Evolutionary conservation across 2,888 invertebrate genomes (phyloP), one percentile per base, ranked within the genome.

Genomic region (Caradrina kadenii): DNA sequence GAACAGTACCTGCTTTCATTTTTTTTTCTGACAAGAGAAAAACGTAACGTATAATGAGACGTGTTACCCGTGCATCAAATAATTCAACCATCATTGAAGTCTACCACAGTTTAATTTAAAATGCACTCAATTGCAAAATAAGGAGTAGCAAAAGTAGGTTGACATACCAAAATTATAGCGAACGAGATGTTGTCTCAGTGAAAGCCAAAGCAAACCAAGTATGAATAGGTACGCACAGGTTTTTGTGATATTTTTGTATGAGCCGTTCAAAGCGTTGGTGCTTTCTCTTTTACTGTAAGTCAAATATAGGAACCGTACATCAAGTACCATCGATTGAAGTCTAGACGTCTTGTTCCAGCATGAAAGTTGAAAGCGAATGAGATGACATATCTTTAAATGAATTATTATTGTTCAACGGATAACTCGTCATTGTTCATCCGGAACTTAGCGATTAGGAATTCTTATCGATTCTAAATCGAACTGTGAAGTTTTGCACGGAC

Each of bases 241-340:
- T 66, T 72, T 82, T 70, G 68, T 67, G 65, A 68, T 71, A 55
- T 72, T 81, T 81, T 77, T 22, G 54, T 69, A 70, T 59, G 62
- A 56, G 64, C 61, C 13, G 55, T 49, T 56, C 54, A 73, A 67
- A 58, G 49, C 48, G 39, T 15, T 45, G 22, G 35, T 49, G 55
- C 83, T 82, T 82, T 82, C 83, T 68, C 82, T 83, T 82, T 75
- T 58, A 53, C 68, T 73, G 48, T 60, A 54, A 61, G n/a, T 49
- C 35, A 63, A 59, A 65, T 63, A 67, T 60, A 61, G 60, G 68
- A 54, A 70, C 35, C 19, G 56, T 68, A 48, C 21, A 52, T 65
- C 62, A 54, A 55, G 54, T 50, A 19, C 19, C 62, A 59, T 61
- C 63, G 64, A 78, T 74, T 67, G 65, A 59, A 39, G 42, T 62